These are phyloP conservation scores for Heteromurus nitidus DNA, from an alignment of 2,888 invertebrate genomes.

Conservation along the genomic window DNA sequence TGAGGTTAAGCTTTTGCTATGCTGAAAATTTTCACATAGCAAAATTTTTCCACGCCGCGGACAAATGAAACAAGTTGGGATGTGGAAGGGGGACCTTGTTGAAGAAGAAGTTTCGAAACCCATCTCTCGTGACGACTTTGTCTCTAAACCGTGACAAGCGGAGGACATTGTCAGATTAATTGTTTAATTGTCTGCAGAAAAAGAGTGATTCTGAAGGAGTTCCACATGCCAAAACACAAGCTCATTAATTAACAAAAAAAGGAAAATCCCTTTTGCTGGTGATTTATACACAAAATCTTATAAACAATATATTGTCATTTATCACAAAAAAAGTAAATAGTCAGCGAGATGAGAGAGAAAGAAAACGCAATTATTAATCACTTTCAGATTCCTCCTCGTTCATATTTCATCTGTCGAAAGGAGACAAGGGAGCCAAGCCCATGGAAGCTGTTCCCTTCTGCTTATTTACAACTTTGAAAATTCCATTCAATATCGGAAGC, in stretches of 20 bases:
- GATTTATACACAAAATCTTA: not conserved
- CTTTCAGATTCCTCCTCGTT: constrained; percentile 2
- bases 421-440: constrained; percentile 13
- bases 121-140: constrained; percentile 57
- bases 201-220: too few relatives aligned
- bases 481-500: not conserved
- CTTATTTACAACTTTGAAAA: too few relatives aligned
- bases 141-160: constrained; percentile 23
- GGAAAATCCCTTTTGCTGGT: too few relatives aligned
- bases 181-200: constrained; percentile 22
- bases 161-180: constrained; percentile 43
- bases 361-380: constrained; percentile 17
- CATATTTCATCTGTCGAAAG: constrained; percentile 23
- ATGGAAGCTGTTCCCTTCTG: too few relatives aligned
- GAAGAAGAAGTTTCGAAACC: too few relatives aligned
- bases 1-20: constrained; percentile 35
- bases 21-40: not conserved
- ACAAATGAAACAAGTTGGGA: too few relatives aligned
- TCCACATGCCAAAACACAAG: too few relatives aligned
- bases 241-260: too few relatives aligned
- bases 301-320: constrained; percentile 14
- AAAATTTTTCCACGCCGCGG: too few relatives aligned
- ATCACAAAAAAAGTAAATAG: not conserved
- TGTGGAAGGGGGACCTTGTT: too few relatives aligned
- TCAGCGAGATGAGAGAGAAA: not conserved